Conservation (phyloP, 1,140 invertebrate genomes). For the Colletes latitarsis region DNA sequence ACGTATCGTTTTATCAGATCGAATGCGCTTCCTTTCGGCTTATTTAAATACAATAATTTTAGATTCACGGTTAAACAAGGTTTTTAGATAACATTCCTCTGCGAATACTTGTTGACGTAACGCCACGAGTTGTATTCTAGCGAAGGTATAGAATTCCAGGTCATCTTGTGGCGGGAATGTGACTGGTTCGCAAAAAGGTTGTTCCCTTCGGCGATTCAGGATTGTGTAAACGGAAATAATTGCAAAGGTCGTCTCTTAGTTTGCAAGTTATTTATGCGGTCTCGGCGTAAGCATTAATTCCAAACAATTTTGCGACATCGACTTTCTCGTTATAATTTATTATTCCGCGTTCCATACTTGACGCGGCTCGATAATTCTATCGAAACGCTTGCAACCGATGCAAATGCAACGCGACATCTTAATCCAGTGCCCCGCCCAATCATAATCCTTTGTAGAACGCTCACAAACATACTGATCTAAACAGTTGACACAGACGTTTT, state of each 20-base stretch:
- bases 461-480: neutral
- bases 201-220: constrained; percentile 24
- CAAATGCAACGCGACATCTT: neutral
- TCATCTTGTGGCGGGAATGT: constrained; percentile 31
- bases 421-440: no score
- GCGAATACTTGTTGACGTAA: neutral
- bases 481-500: neutral
- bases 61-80: neutral
- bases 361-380: no score
- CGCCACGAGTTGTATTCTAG: constrained; percentile 12
- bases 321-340: neutral
- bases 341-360: neutral
- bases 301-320: neutral
- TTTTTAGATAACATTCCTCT: neutral
- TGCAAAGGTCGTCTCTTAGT: constrained; percentile 24
- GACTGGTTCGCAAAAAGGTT: neutral
- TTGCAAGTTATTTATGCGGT: neutral
- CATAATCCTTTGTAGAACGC: neutral
- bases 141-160: constrained; percentile 40
- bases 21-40: no score
- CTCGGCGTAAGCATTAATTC: neutral
- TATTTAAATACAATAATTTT: no score
- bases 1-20: no score
- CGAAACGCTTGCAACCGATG: neutral
- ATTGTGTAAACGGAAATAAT: constrained; percentile 39